Percentiles rank a stretch among this genome's conserved stretches.
Conservation (phyloP, 2,113 vertebrate species). For the Paramormyrops kingsleyae region DNA sequence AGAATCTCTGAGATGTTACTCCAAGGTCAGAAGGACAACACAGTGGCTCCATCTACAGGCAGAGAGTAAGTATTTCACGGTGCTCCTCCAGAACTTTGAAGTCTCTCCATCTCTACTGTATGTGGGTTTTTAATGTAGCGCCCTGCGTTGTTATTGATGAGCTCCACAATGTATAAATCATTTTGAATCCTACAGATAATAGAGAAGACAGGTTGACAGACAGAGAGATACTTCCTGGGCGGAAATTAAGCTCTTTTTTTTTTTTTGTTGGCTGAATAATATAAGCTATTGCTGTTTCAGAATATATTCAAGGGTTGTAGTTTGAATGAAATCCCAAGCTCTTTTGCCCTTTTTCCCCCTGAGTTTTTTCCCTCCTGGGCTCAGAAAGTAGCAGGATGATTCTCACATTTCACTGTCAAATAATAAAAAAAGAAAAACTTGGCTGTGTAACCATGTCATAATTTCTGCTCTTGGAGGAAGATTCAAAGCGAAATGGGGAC, state of each 20-base stretch:
- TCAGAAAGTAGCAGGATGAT: not conserved
- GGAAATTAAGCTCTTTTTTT: not conserved
- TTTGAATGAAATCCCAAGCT: not conserved
- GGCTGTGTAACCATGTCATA: not conserved
- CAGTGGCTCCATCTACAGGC: conserved; percentile 46
- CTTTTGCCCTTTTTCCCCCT: not conserved
- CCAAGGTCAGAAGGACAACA: conserved; percentile 73
- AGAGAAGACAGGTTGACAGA: not conserved
- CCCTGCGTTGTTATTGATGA: not conserved
- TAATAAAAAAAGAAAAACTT: not conserved
- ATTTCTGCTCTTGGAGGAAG: not conserved
- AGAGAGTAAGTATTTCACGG: conserved; percentile 54
- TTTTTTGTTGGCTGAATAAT: not conserved
- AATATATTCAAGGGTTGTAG: not conserved
- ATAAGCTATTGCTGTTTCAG: not conserved
- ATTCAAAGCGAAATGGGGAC: not conserved
- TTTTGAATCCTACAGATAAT: not conserved
- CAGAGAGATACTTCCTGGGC: not conserved
- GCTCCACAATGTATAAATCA: not conserved
- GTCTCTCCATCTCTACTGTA: not conserved
- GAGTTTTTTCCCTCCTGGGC: too few species aligned
- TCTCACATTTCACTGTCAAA: not conserved
- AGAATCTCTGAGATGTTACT: conserved; percentile 74
- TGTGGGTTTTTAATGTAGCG: not conserved
- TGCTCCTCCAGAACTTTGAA: not conserved